Evolutionary conservation across 2,888 invertebrate genomes (phyloP), one percentile per base, ranked within the genome.

Genomic region (Limenitis camilla): DNA sequence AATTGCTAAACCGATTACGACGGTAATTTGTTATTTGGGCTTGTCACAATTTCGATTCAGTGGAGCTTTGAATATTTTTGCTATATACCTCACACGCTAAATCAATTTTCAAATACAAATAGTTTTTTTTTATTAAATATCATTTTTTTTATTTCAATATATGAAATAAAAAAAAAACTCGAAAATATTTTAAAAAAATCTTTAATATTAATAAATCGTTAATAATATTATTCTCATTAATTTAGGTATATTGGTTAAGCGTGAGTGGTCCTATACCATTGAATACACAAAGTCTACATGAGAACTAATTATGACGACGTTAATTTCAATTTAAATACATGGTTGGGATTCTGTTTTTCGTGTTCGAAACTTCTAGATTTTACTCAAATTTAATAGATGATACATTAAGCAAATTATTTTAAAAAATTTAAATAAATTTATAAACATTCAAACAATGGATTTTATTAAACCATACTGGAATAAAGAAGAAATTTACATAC

Each of bases 71-170:
- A 36, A 51, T 51, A 44, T 48, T 41, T 44, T 53, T 53, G 45
- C 53, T 56, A 48, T 47, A 31, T 42, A 44, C 39, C 47, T 53
- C 40, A 53, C 48, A 53, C 41, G 50, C 41, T 53, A 48, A 53
- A 51, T 41, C 44, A 35, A 6, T 11, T 5, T 9, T 36, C 35
- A n/a, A n/a, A n/a, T 36, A 5, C 5, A 5, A 9, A 36, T 19
- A 40, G 10, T n/a, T 38, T 11, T n/a, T 19, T 9, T 30, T 10
- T 27, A 19, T 11, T 5, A 33, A 43, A 1, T 10, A 6, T 8
- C 4, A 5, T 5, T 42, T 42, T 8, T 10, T 11, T 6, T 6
- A 41, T n/a, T n/a, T n/a, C n/a, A 41, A 10, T 8, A 29, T 6
- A 1, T 40, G 9, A 0, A 10, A 6, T 28, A 10, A 40, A 28